Conservation (phyloP, 1,140 invertebrate species). For the Hylaeus anthracinus region DNA sequence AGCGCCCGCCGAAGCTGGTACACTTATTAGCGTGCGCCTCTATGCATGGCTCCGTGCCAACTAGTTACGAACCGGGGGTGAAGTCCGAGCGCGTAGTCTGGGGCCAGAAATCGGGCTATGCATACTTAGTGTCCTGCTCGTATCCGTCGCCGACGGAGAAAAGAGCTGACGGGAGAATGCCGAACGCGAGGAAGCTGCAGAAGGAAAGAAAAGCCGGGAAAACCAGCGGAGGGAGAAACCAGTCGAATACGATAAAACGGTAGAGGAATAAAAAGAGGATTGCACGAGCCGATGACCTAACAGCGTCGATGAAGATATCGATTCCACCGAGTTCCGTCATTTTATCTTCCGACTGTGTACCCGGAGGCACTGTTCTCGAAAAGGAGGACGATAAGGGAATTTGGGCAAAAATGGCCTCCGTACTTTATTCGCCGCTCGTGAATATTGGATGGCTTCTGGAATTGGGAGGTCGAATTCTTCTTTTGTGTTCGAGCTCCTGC, state of each 20-base stretch:
- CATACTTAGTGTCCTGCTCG: slow-evolving; percentile 68
- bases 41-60: slow-evolving; percentile 77
- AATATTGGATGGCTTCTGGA: neutral
- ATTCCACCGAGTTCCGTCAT: neutral
- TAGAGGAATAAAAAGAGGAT: slow-evolving; percentile 4
- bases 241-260: slow-evolving; percentile 12
- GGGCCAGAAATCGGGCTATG: slow-evolving; percentile 63
- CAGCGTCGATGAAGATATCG: slow-evolving; percentile 17
- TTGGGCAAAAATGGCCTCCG: neutral
- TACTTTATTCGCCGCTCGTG: neutral
- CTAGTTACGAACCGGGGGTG: slow-evolving; percentile 71
- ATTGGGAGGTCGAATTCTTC: too few species aligned
- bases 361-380: slow-evolving; percentile 10
- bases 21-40: slow-evolving; percentile 74
- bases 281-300: slow-evolving; percentile 10
- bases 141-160: neutral
- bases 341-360: neutral
- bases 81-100: slow-evolving; percentile 70
- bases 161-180: neutral
- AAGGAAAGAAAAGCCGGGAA: neutral
- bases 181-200: neutral
- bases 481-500: too few species aligned
- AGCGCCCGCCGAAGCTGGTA: slow-evolving; percentile 61
- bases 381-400: slow-evolving; percentile 4
- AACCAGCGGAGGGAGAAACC: neutral